A percentile compares a stretch with the other conserved stretches of the same genome.
phyloP scores from a whole-genome alignment of 2,888 invertebrate species.

The Neoaliturus tenellus region DNA sequence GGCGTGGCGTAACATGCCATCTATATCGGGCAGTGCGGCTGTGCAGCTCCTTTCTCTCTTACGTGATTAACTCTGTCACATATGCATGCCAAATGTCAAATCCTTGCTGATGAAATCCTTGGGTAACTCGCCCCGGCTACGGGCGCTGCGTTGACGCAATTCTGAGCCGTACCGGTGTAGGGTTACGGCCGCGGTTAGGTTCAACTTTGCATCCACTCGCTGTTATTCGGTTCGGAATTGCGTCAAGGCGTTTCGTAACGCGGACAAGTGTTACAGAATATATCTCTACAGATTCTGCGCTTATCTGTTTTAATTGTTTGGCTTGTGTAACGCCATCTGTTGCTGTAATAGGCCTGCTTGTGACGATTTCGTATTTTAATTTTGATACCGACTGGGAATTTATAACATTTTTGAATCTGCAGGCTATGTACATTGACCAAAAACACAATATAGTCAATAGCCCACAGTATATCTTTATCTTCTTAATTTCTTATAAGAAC shows the following conservation, averaged over 20 bases:
- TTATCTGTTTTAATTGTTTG: not conserved
- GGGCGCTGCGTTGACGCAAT: constrained; percentile 45
- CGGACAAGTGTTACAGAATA: constrained; percentile 11
- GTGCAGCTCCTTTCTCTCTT: constrained; percentile 54
- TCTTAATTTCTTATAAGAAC: too few relatives aligned
- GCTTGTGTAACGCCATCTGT: not conserved
- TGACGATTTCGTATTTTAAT: not conserved
- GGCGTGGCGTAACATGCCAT: constrained; percentile 26
- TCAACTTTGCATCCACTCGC: constrained; percentile 16
- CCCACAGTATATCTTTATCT: too few relatives aligned
- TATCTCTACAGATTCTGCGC: not conserved
- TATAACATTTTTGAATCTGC: too few relatives aligned
- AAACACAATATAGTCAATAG: too few relatives aligned
- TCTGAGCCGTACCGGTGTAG: constrained; percentile 11
- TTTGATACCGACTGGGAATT: too few relatives aligned
- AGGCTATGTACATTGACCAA: too few relatives aligned
- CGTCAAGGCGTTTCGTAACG: constrained; percentile 22
- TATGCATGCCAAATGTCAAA: constrained; percentile 58
- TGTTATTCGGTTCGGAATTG: constrained; percentile 16
- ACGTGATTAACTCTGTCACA: constrained; percentile 56
- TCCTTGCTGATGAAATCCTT: constrained; percentile 54
- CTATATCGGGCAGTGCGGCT: constrained; percentile 55
- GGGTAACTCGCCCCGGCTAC: constrained; percentile 36
- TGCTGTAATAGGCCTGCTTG: not conserved
- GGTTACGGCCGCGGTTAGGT: constrained; percentile 20